Percentiles rank a stretch among this genome's conserved stretches.
These are phyloP conservation scores for Heliothis virescens DNA, from an alignment of 1,140 invertebrate species.

Conservation along the genomic window DNA sequence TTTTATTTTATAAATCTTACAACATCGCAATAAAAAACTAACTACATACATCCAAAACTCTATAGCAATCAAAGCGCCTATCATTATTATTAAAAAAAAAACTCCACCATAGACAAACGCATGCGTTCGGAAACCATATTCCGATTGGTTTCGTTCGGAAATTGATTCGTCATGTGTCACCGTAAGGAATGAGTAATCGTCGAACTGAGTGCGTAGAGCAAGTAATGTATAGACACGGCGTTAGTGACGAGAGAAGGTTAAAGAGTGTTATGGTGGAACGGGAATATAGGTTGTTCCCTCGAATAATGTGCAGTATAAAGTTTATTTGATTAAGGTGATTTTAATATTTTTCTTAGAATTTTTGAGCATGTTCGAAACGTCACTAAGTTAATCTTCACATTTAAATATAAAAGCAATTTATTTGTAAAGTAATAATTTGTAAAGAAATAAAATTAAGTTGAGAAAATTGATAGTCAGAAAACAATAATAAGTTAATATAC, in stretches of 20 bases:
- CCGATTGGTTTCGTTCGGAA: conserved; percentile 67
- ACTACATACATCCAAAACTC: neutral
- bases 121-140: conserved; percentile 57
- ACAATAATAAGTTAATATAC: no score
- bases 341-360: no score
- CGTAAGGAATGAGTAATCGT: conserved; percentile 82
- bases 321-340: no score
- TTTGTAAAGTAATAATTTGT: no score
- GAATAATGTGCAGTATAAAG: no score
- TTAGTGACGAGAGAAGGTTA: neutral
- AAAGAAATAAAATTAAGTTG: no score
- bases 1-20: neutral
- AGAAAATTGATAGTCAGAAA: no score
- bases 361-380: no score
- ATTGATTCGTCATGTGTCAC: conserved; percentile 85
- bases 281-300: no score
- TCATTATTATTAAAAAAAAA: conserved; percentile 44
- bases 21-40: conserved; percentile 32
- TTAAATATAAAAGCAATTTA: no score
- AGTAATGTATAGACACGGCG: conserved; percentile 57
- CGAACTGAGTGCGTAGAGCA: conserved; percentile 47
- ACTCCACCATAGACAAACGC: conserved; percentile 49
- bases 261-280: neutral
- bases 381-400: no score
- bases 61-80: conserved; percentile 47